Percentiles rank a stretch among this genome's conserved stretches.
Evolutionary conservation across 2,888 invertebrate species (phyloP).

Genomic region (Cheilosia urbana): DNA sequence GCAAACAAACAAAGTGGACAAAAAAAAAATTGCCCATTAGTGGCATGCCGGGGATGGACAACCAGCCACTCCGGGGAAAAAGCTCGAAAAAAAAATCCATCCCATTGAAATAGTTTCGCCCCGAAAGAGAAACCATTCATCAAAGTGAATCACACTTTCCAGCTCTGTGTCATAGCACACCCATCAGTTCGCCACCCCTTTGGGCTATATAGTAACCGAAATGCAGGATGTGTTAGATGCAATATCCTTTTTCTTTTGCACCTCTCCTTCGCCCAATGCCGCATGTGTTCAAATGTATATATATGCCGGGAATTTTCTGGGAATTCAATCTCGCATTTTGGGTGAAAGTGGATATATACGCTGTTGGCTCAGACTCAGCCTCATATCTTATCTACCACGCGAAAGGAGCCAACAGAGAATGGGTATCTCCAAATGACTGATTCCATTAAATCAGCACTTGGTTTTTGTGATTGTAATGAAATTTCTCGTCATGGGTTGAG

Average conservation of each 20-base stretch:
- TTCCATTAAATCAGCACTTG: slow-evolving; percentile 74
- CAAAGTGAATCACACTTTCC: slow-evolving; percentile 57
- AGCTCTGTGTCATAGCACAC: slow-evolving; percentile 32
- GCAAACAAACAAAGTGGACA: slow-evolving; percentile 10
- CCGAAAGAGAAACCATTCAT: slow-evolving; percentile 61
- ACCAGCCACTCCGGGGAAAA: slow-evolving; percentile 9
- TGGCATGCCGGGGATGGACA: slow-evolving; percentile 20
- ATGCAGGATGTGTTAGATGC: slow-evolving; percentile 19
- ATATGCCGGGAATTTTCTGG: slow-evolving; percentile 42
- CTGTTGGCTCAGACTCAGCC: background rate
- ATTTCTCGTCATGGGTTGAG: slow-evolving; percentile 47
- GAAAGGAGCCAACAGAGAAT: slow-evolving; percentile 6
- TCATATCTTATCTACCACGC: slow-evolving; percentile 1
- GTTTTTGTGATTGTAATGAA: slow-evolving; percentile 74
- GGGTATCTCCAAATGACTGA: slow-evolving; percentile 64
- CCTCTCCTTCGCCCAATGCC: background rate
- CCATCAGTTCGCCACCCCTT: background rate
- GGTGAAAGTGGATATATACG: background rate
- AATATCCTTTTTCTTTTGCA: slow-evolving; percentile 36
- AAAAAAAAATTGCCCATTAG: slow-evolving; percentile 53
- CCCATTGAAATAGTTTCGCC: slow-evolving; percentile 43
- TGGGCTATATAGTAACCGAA: background rate
- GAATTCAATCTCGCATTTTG: slow-evolving; percentile 63
- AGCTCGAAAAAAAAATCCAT: slow-evolving; percentile 8
- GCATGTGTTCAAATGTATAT: slow-evolving; percentile 23